A percentile compares a stretch with the other conserved stretches of the same genome.
Evolutionary conservation across 2,113 vertebrate species (phyloP).

Genomic region (Geococcyx californianus): DNA sequence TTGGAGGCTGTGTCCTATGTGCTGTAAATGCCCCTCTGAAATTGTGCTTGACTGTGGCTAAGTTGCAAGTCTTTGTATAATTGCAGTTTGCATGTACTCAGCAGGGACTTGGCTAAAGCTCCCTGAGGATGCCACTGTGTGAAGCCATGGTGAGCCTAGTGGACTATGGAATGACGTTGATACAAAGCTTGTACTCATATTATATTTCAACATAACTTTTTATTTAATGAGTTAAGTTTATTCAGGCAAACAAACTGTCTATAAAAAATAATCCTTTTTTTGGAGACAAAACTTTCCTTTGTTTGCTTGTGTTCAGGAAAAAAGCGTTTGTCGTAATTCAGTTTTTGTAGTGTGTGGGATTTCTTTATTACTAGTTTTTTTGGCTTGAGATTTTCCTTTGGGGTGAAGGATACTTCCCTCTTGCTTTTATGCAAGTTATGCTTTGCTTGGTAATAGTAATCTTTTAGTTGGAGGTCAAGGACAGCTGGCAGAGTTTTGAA

Average conservation of each 20-base stretch:
- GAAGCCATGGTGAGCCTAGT: background rate
- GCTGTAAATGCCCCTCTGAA: background rate
- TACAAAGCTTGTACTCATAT: background rate
- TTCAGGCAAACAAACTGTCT: background rate
- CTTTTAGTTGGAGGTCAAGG: slow-evolving; percentile 51
- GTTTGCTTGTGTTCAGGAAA: background rate
- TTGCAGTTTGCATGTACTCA: background rate
- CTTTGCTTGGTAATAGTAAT: slow-evolving; percentile 34
- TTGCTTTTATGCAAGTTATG: background rate
- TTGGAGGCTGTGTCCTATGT: background rate
- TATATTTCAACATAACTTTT: background rate
- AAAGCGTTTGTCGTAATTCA: background rate
- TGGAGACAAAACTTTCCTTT: background rate
- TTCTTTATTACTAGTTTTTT: background rate
- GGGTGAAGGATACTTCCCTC: background rate
- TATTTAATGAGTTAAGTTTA: background rate
- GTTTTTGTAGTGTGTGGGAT: background rate
- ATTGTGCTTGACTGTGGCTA: background rate
- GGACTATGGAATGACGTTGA: background rate
- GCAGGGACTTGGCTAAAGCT: background rate
- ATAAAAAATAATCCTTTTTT: background rate
- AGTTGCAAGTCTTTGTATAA: background rate
- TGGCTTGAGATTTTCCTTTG: background rate
- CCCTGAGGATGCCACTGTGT: background rate
- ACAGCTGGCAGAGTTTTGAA: slow-evolving; percentile 55